Evolutionary conservation across 2,888 invertebrate species (phyloP), one percentile per base, ranked within the genome.

Genomic region (Limnephilus auricula): DNA sequence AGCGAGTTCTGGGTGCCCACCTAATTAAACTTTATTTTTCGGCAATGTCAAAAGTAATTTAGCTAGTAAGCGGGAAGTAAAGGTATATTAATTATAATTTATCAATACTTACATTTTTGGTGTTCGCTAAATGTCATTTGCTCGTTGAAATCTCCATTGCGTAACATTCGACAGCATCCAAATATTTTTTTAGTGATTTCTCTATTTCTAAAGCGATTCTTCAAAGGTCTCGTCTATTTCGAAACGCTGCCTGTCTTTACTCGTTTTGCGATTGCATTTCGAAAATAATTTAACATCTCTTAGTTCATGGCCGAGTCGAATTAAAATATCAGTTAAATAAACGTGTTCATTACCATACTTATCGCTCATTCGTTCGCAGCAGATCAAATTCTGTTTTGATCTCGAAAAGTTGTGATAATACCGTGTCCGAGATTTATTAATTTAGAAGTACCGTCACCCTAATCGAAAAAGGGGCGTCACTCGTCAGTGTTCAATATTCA

Each of bases 101-200:
- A 2, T 50, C 45, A 65, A 65, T 65, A 25, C 5, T 50, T 4
- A 2, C 18, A 50, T 50, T 80, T 80, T 80, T 32, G 80, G 18
- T 32, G 80, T 32, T 80, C 32, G 80, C 80, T 80, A 80, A 80
- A 80, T 80, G 80, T 32, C 80, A 80, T 32, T 80, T 80, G 80
- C 6, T 40, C 18, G 37, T 25, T 40, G 65, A 65, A 65, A 65
- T 65, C 65, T 9, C 25, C 65, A 65, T 65, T 65, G 65, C 65
- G 25, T 65, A 65, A 65, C n/a, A 65, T 9, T 65, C 9, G 65
- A 65, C 25, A n/a, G 65, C 65, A 65, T 65, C 65, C 65, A 65
- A 65, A 65, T 65, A 65, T 65, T 65, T 65, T 65, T 65, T 65
- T n/a, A 25, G 65, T 65, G 65, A 65, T 65, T 65, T 65, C 65